Conservation (phyloP, 1,140 invertebrate species). For the Listronotus bonariensis region DNA sequence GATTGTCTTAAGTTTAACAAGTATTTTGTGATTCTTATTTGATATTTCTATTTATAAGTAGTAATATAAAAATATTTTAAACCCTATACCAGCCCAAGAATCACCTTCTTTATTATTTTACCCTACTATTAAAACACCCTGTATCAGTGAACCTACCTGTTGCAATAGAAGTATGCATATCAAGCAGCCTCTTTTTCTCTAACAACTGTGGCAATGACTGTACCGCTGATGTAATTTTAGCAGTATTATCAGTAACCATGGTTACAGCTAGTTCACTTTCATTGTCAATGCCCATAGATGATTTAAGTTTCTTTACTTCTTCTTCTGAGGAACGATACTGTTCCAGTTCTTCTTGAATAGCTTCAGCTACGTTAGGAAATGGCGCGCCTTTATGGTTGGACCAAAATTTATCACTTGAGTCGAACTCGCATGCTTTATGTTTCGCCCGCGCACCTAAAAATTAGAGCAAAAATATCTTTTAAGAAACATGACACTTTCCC, state of each 20-base stretch:
- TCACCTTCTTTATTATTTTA: too few species aligned
- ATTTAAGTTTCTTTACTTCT: conserved; percentile 94
- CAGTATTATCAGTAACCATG: conserved; percentile 92
- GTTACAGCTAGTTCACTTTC: conserved; percentile 76
- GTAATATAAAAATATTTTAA: too few species aligned
- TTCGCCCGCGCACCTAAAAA: conserved; percentile 68
- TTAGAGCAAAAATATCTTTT: background rate
- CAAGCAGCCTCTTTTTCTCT: conserved; percentile 96
- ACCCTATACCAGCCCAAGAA: too few species aligned
- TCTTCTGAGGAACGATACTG: conserved; percentile 92
- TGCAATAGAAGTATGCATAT: conserved; percentile 98
- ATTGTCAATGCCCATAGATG: conserved; percentile 85
- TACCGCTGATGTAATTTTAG: conserved; percentile 90
- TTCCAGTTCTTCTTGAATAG: conserved; percentile 97
- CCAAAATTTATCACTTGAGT: conserved; percentile 91
- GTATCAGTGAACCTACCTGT: conserved; percentile 65
- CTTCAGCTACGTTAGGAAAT: conserved; percentile 96
- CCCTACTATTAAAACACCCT: background rate
- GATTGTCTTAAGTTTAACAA: too few species aligned
- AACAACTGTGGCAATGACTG: conserved; percentile 94
- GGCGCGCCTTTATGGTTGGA: conserved; percentile 91
- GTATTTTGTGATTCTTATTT: too few species aligned
- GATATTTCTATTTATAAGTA: too few species aligned
- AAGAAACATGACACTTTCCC: conserved; percentile 2
- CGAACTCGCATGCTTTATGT: conserved; percentile 89